Base-by-base conservation (phyloP, 2,797 vertebrate genomes). In the Enteromius unitaeniatus region DNA sequence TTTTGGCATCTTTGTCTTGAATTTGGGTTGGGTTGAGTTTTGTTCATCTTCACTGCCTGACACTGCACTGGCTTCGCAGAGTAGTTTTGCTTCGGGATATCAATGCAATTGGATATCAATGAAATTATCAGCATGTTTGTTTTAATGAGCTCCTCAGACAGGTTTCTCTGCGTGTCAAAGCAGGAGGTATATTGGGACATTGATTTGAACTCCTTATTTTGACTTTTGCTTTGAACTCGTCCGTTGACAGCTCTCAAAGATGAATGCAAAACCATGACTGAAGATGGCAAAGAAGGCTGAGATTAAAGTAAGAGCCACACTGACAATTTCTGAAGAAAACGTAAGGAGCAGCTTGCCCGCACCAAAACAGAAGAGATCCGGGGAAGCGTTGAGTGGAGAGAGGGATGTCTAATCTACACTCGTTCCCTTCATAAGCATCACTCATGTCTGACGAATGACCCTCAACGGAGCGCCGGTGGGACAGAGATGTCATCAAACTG, bases 401-500 rank as follows among this genome's bases (percentile, higher is more conserved):
- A 80, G 31, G 31, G 51, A 75, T 58, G 53, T 19, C 77, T 80
- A 74, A 73, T 75, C 34, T 67, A 67, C 55, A 82, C 75, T 84
- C 47, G 45, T 82, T 84, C 79, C 72, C 40, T 82, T 85, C 81
- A 70, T 88, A 81, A 87, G 75, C 86, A 86, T 86, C 80, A 85
- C 87, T 88, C 76, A 82, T 75, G 84, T 83, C 83, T 86, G 83
- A 90, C 77, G 85, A 85, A 90, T 86, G 84, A 83, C 83, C 58
- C 80, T 76, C 84, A 86, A 84, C 42, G n/a, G 60, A 82, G 67
- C 37, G 72, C 88, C 76, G 37, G 47, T 67, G 87, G 87, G 86
- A 86, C 79, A 79, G 62, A 82, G 85, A 79, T 89, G 85, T 87
- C 88, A 90, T 90, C 87, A 90, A 89, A 79, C 85, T 86, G 86